Conservation (phyloP, 2,888 invertebrate genomes). For the Aspidiotus destructor region DNA sequence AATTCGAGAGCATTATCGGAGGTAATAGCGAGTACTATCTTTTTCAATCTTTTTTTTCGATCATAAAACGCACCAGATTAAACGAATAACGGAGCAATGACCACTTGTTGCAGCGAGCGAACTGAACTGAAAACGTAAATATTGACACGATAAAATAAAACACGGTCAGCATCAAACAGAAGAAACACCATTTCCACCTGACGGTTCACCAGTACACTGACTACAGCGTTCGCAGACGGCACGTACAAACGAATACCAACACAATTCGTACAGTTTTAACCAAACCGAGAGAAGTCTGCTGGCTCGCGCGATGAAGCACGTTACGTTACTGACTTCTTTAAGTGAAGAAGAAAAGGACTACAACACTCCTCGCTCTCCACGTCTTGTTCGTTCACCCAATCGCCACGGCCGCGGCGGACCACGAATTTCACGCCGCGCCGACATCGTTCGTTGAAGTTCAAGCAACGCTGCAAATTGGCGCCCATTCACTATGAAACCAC, state of each 20-base stretch:
- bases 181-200: conserved; percentile 18
- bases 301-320: conserved; percentile 1
- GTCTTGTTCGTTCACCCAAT: conserved; percentile 8
- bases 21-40: background rate
- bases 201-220: conserved; percentile 16
- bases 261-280: background rate
- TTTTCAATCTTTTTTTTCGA: background rate
- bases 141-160: conserved; percentile 20
- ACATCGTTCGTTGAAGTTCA: too few species aligned
- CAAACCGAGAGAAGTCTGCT: conserved; percentile 10
- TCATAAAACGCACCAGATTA: background rate
- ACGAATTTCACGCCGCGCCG: too few species aligned
- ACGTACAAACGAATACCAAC: too few species aligned
- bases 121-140: conserved; percentile 25
- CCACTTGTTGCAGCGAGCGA: conserved; percentile 30
- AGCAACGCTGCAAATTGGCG: too few species aligned
- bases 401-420: too few species aligned
- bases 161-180: conserved; percentile 2
- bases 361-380: conserved; percentile 5
- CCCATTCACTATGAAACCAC: too few species aligned
- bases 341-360: too few species aligned
- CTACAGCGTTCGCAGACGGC: too few species aligned
- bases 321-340: too few species aligned
- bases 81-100: conserved; percentile 15
- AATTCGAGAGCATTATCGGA: too few species aligned